Evolutionary conservation across 2,113 vertebrate species (phyloP), one percentile per base, ranked within the genome.

Genomic region (Myotis brandtii): DNA sequence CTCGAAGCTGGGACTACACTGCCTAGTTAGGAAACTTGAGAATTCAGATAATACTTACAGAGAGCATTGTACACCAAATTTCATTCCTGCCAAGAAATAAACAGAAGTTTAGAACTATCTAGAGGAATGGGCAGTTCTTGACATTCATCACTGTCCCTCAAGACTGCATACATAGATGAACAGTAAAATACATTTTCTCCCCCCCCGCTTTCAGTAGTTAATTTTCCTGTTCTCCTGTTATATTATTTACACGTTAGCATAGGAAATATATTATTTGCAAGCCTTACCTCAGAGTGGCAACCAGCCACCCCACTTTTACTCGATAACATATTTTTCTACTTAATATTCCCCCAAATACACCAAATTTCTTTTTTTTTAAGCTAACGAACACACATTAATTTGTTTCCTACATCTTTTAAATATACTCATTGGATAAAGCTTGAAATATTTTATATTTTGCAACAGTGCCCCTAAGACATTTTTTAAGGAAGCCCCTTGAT

Each of bases 361-460:
- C 56, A 23, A 88, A 85, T 48, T 96, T 83, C 37, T 23, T 1
- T 17, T 84, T 94, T 85, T 80, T 40, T 40, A 95, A 86, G 62
- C 37, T 81, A 86, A 90, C 75, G 46, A 89, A 67, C 32, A 66
- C 85, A 93, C 79, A 17, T 80, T 89, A 59, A 93, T 94, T 50
- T 91, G 37, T 89, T 96, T 93, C 70, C 86, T 96, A 52, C 23
- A 92, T 86, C 32, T 83, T 93, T 93, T 92, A 82, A 8, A 92
- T 95, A 95, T 83, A 93, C 37, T 93, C 81, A 93, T 54, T 95
- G 91, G 88, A 84, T 67, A 95, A 97, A 97, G 79, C 94, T 97
- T 95, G 91, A 97, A 95, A 70, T 95, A 87, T 27, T 62, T 85
- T 85, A 48, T 73, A 69, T 94, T 96, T 94, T 97, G 73, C 82